Conservation (phyloP, 2,888 invertebrate genomes). For the Portevinia maculata region DNA sequence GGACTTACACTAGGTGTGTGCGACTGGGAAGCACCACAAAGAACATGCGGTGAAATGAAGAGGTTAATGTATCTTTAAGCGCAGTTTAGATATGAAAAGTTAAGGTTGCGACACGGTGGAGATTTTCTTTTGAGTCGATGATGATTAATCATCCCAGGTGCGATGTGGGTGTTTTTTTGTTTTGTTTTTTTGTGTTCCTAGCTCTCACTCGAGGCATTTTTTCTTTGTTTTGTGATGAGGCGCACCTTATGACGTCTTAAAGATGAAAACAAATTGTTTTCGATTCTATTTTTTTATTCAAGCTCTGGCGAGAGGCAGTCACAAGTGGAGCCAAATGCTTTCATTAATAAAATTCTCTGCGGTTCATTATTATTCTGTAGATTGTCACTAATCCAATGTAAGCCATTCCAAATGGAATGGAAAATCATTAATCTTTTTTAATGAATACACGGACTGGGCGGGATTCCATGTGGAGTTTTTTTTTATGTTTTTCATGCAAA, state of each 20-base stretch:
- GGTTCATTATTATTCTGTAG: slow-evolving; percentile 57
- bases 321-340: neutral
- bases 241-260: slow-evolving; percentile 46
- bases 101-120: slow-evolving; percentile 45
- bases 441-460: slow-evolving; percentile 23
- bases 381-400: slow-evolving; percentile 66
- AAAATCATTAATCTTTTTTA: slow-evolving; percentile 57
- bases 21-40: neutral
- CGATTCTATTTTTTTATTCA: slow-evolving; percentile 3
- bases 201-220: neutral
- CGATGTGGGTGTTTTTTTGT: slow-evolving; percentile 66
- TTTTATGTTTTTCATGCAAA: slow-evolving; percentile 4
- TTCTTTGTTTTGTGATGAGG: neutral
- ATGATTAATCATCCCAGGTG: slow-evolving; percentile 71
- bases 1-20: slow-evolving; percentile 1
- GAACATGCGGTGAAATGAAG: slow-evolving; percentile 10
- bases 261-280: slow-evolving; percentile 65
- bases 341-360: slow-evolving; percentile 61
- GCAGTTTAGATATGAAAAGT: slow-evolving; percentile 19
- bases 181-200: neutral
- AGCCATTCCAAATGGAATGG: slow-evolving; percentile 47
- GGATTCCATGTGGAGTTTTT: slow-evolving; percentile 7
- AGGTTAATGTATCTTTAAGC: slow-evolving; percentile 67
- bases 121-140: slow-evolving; percentile 61
- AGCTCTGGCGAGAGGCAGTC: neutral